Evolutionary conservation across 2,113 vertebrate species (phyloP).

Genomic region (Paratilapia polleni): DNA sequence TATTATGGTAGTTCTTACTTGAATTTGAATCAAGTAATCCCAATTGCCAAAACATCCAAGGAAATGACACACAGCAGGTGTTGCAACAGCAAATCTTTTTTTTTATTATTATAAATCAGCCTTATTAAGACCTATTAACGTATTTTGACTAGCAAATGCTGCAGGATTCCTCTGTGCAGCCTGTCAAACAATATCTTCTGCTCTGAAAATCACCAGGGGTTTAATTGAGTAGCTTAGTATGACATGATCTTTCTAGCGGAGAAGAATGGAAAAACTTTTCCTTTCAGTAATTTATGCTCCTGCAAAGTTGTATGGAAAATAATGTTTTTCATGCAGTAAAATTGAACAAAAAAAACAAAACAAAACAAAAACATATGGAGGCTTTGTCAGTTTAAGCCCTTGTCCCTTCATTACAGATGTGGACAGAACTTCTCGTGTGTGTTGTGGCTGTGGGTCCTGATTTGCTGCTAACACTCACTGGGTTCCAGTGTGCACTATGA

Average conservation of each 20-base stretch:
- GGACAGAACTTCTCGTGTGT: slow-evolving; percentile 18
- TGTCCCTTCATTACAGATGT: slow-evolving; percentile 11
- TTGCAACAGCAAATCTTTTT: neutral
- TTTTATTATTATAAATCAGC: neutral
- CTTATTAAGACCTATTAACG: neutral
- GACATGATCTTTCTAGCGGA: neutral
- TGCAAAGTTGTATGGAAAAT: neutral
- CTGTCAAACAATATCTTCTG: neutral
- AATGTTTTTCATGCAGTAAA: slow-evolving; percentile 1
- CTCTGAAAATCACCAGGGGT: slow-evolving; percentile 22
- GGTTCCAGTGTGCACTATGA: slow-evolving; percentile 51
- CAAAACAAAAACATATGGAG: no score
- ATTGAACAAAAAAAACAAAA: neutral
- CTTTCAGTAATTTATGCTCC: neutral
- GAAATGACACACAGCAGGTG: neutral
- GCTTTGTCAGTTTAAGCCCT: neutral
- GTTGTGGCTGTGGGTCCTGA: slow-evolving; percentile 39
- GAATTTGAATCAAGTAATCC: neutral
- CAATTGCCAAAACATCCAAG: neutral
- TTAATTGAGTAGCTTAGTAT: slow-evolving; percentile 7
- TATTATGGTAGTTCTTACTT: neutral
- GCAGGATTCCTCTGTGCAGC: slow-evolving; percentile 10
- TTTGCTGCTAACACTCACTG: slow-evolving; percentile 40
- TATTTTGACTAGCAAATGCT: slow-evolving; percentile 17
- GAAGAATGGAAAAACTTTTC: neutral